phyloP scores from a whole-genome alignment of 2,888 invertebrate species.

The Poecilus cupreus region DNA sequence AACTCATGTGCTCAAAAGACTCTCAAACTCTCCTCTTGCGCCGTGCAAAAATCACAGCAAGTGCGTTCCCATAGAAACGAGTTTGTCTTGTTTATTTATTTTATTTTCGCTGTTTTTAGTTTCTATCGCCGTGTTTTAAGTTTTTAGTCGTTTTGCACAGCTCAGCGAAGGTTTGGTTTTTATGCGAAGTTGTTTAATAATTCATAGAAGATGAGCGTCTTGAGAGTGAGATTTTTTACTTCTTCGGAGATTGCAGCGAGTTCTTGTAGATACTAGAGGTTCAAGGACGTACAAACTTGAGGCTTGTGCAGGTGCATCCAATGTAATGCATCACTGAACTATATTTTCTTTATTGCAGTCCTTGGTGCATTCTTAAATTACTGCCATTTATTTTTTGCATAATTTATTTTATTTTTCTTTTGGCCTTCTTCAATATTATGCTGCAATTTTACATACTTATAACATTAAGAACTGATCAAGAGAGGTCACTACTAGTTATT shows the following conservation, averaged over 20 bases:
- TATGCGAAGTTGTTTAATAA: slow-evolving; percentile 41
- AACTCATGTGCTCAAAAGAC: not conserved
- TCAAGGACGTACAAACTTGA: slow-evolving; percentile 39
- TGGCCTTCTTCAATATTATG: too few species aligned
- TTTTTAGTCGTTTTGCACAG: slow-evolving; percentile 11
- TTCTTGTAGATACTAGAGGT: slow-evolving; percentile 33
- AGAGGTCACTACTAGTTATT: too few species aligned
- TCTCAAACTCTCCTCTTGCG: not conserved
- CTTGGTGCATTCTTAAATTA: slow-evolving; percentile 38
- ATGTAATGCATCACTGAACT: slow-evolving; percentile 40
- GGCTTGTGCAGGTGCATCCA: not conserved
- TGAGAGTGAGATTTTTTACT: slow-evolving; percentile 25
- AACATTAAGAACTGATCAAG: too few species aligned
- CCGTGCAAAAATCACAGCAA: slow-evolving; percentile 17
- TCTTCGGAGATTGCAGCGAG: slow-evolving; percentile 10
- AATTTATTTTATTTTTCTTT: not conserved
- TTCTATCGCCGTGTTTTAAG: slow-evolving; percentile 19
- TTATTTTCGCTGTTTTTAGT: slow-evolving; percentile 42
- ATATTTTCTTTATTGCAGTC: slow-evolving; percentile 16
- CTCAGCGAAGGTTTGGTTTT: slow-evolving; percentile 15
- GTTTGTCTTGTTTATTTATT: slow-evolving; percentile 45
- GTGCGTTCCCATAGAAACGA: slow-evolving; percentile 51
- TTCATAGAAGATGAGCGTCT: slow-evolving; percentile 48
- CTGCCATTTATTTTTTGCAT: not conserved
- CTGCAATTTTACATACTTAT: too few species aligned